Evolutionary conservation across 1,140 invertebrate genomes (phyloP), one percentile per base, ranked within the genome.

Genomic region (Temnothorax longispinosus): DNA sequence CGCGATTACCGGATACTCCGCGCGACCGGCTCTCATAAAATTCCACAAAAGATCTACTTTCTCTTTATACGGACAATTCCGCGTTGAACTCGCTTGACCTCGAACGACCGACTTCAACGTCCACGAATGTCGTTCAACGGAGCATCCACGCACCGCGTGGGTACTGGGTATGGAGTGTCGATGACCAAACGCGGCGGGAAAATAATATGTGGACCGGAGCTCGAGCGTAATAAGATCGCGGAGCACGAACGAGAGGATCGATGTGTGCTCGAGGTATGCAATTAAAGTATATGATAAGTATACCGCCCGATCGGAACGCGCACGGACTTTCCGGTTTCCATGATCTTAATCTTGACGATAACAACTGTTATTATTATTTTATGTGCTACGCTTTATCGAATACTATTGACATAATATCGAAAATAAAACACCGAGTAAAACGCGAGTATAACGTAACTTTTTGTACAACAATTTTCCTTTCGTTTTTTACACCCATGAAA

Each of bases 61-160:
- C 90, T 91, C 90, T 87, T 76, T 88, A 91, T 90, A 91, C 82
- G 90, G 90, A 88, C 90, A 91, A 91, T 91, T 88, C 88, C 76
- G 74, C 82, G 87, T 3, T 92, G 92, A 93, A 93, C 92, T 92
- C 90, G 84, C 38, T 74, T 91, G 92, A 93, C 92, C 92, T 93
- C 90, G 87, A 90, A 89, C 92, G 91, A 88, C 92, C 91, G 91
- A 93, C 92, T 93, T 93, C 90, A 89, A 93, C 87, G 80, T 93
- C 91, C 92, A 91, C 92, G 92, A 93, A 93, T 93, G 92, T 93
- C 92, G 92, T 90, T 87, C 86, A 90, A 91, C 76, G 89, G 71
- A 75, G 65, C 10, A 69, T 84, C 89, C 89, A 77, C 90, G 89
- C 88, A 74, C 47, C 74, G 41, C 41, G 27, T 27, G 27, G 27